A percentile compares a stretch with the other conserved stretches of the same genome.
Evolutionary conservation across 2,797 vertebrate genomes (phyloP).

Genomic region (Phoebastria nigripes): DNA sequence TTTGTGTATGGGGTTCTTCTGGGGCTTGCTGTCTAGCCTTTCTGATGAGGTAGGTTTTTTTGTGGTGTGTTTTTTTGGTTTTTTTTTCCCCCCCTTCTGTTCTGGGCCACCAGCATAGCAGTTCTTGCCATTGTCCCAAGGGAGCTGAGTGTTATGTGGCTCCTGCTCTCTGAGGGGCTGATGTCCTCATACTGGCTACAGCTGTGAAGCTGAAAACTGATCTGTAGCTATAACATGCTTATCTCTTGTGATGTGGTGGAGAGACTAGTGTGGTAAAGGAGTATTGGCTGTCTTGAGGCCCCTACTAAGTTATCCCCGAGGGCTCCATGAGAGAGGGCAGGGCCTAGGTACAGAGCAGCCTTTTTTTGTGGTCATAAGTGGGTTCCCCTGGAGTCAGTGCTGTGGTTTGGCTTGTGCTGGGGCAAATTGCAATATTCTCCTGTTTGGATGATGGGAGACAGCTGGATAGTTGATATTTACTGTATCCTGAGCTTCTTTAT

Average conservation of each 20-base stretch:
- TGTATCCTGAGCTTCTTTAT: not conserved
- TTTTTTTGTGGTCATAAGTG: rapidly evolving
- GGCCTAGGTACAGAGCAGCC: rapidly evolving
- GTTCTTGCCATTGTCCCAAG: rapidly evolving
- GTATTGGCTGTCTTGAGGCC: rapidly evolving
- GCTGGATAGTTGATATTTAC: rapidly evolving
- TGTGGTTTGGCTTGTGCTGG: too few relatives aligned
- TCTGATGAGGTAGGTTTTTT: too few relatives aligned
- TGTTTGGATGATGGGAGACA: rapidly evolving
- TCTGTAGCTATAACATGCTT: rapidly evolving
- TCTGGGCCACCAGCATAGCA: too few relatives aligned
- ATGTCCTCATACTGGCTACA: rapidly evolving
- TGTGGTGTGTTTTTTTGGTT: too few relatives aligned
- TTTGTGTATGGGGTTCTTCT: rapidly evolving
- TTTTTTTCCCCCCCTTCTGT: too few relatives aligned
- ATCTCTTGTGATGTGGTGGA: rapidly evolving
- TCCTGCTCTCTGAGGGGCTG: rapidly evolving
- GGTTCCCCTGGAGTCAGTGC: rapidly evolving
- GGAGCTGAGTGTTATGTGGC: rapidly evolving
- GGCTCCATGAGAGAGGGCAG: too few relatives aligned
- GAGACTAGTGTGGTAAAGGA: rapidly evolving
- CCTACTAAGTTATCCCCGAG: rapidly evolving
- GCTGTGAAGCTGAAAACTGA: too few relatives aligned
- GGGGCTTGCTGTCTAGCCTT: rapidly evolving
- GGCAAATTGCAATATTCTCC: rapidly evolving